Conservation (phyloP, 2,113 vertebrate genomes). For the Pontoporia blainvillei region DNA sequence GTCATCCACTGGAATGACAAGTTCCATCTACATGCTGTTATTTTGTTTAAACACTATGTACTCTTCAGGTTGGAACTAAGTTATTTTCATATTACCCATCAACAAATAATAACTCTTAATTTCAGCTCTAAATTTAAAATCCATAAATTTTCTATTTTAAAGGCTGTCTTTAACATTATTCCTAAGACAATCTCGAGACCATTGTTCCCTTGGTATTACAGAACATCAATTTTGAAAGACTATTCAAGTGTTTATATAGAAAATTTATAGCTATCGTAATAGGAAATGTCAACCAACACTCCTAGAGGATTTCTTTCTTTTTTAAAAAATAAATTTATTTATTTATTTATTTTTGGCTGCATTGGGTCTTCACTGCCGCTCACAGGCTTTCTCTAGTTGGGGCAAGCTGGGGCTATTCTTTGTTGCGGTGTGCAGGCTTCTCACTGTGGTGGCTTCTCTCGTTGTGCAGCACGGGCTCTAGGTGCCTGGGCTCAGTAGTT, state of each 20-base stretch:
- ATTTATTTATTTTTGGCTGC: too few species aligned
- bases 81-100: not conserved
- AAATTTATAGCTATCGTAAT: not conserved
- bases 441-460: too few species aligned
- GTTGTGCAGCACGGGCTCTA: too few species aligned
- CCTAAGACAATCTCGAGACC: not conserved
- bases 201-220: not conserved
- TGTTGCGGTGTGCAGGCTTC: too few species aligned
- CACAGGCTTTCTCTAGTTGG: too few species aligned
- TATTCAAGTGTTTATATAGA: not conserved
- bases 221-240: not conserved
- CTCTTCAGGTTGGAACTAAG: not conserved
- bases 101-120: slow-evolving; percentile 19
- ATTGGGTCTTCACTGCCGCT: too few species aligned
- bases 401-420: too few species aligned
- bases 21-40: not conserved
- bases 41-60: not conserved
- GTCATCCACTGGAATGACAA: not conserved
- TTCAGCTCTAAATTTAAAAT: not conserved
- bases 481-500: too few species aligned
- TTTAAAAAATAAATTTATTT: too few species aligned
- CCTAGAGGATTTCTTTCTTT: not conserved
- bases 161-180: not conserved
- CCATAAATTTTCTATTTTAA: not conserved
- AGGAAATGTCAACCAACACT: not conserved